Base-by-base conservation (phyloP, 2,797 vertebrate species). In the Tarsius wallacei region DNA sequence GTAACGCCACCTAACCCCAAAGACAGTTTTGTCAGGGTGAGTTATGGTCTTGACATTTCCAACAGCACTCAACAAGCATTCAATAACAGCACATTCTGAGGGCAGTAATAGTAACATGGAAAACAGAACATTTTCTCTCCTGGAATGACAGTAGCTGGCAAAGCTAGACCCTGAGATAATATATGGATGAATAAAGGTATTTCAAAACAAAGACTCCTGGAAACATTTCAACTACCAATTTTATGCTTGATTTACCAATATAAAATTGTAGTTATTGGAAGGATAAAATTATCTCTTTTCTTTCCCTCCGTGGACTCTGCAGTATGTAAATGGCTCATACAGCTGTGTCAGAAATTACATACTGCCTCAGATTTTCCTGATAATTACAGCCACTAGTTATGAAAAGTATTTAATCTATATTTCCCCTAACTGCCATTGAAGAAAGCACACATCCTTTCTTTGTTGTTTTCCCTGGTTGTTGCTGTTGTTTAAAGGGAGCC, bases 181-280 rank as follows among this genome's bases (percentile, higher is more conserved):
- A 97, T 57, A 96, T 36, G 96, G 97, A 95, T 84, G 96, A 98
- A 98, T 93, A 98, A 97, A 98, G 63, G 97, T 95, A 96, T 98
- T 98, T 98, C 96, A 98, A 98, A 98, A 98, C 98, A 98, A 98
- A 98, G 96, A 87, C 94, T 98, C 93, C 97, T 97, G 97, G 97
- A 98, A 98, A 96, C 97, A 98, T 98, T 98, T 98, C 98, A 98
- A 96, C 98, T 98, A 98, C 97, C 97, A 98, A 98, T 98, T 98
- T 98, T 98, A 98, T 98, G 98, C 98, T 98, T 98, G 98, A 98
- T 99, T 99, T 98, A 97, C 98, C 98, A 98, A 99, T 99, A 98
- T 94, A 97, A 98, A 98, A 98, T 97, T 98, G 87, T 97, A 97
- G 98, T 97, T 98, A 98, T 95, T 97, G 90, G 93, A 98, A 98